Base-by-base conservation (phyloP, 2,113 vertebrate species). In the Neotoma lepida region DNA sequence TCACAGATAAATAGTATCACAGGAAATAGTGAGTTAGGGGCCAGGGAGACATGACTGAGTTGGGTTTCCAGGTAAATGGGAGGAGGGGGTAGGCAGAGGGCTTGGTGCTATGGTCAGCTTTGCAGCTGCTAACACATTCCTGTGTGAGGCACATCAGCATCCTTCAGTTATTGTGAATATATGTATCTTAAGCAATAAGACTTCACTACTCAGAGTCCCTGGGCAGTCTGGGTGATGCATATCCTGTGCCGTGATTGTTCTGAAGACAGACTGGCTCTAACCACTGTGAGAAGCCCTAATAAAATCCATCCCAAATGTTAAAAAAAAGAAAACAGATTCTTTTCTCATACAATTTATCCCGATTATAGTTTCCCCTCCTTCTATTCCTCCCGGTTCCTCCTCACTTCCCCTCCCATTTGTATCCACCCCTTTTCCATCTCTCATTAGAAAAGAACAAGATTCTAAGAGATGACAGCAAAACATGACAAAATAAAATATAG, bases 121-220 rank as follows among this genome's bases (percentile, higher is more conserved):
- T 94, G 96, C 96, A 96, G 81, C 88, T 51, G 77, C 91, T 88
- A 88, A 93, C 97, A 97, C 96, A 97, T 97, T 97, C 97, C 96
- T 90, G 41, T 90, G 91, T 91, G 95, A 95, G 93, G 93, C 94
- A 58, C 77, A 58, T 84, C 78, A 61, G 86, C 86, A 44, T 90
- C 86, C 81, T 88, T 95, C 94, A 93, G 93, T 94, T 95, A 76
- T 94, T 95, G 96, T 93, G 97, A 95, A 96, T 96, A 92, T 77
- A 90, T 97, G 96, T 97, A 97, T 97, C 80, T 96, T 97, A 97
- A 97, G 97, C 97, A 97, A 96, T 97, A 97, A 97, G 96, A 97
- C 78, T 96, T 94, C 90, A 92, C 97, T 96, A 93, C 95, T 88
- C 96, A 97, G 96, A 96, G 90, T 93, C 35, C 95, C 95, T 94